A percentile compares a stretch with the other conserved stretches of the same genome.
Evolutionary conservation across 2,888 invertebrate species (phyloP).

Genomic region (Drosophila testacea): DNA sequence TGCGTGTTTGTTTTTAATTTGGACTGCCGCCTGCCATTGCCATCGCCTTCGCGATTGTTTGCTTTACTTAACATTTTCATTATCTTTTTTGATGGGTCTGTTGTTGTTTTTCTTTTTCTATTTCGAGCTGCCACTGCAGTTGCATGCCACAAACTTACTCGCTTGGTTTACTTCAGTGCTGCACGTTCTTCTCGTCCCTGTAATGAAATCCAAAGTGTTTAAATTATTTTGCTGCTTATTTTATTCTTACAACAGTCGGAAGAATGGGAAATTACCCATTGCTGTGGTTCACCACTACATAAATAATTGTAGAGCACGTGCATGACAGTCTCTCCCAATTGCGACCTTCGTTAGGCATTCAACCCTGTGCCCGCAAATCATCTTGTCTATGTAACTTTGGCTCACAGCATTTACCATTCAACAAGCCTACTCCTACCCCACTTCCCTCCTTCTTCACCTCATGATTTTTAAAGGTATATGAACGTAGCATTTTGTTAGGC

Average conservation of each 20-base stretch:
- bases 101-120: constrained; percentile 15
- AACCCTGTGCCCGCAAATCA: constrained; percentile 44
- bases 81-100: constrained; percentile 35
- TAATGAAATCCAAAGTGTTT: constrained; percentile 45
- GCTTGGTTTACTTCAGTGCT: constrained; percentile 9
- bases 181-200: constrained; percentile 47
- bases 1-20: constrained; percentile 73
- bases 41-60: constrained; percentile 33
- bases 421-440: constrained; percentile 9
- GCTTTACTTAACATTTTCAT: constrained; percentile 65
- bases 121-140: constrained; percentile 37
- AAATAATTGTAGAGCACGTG: constrained; percentile 63
- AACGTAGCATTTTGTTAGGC: constrained; percentile 43
- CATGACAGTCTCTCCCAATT: constrained; percentile 35
- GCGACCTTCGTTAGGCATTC: constrained; percentile 23
- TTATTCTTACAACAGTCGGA: constrained; percentile 4
- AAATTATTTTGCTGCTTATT: constrained; percentile 36
- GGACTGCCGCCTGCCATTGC: constrained; percentile 29
- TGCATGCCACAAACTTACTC: constrained; percentile 55
- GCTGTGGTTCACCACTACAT: constrained; percentile 31
- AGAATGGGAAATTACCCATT: constrained; percentile 25
- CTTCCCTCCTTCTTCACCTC: too few species aligned
- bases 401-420: constrained; percentile 16
- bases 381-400: constrained; percentile 18
- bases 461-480: constrained; percentile 9